Evolutionary conservation across 2,888 invertebrate genomes (phyloP), one percentile per base, ranked within the genome.

Genomic region (Bunonema sp.): DNA sequence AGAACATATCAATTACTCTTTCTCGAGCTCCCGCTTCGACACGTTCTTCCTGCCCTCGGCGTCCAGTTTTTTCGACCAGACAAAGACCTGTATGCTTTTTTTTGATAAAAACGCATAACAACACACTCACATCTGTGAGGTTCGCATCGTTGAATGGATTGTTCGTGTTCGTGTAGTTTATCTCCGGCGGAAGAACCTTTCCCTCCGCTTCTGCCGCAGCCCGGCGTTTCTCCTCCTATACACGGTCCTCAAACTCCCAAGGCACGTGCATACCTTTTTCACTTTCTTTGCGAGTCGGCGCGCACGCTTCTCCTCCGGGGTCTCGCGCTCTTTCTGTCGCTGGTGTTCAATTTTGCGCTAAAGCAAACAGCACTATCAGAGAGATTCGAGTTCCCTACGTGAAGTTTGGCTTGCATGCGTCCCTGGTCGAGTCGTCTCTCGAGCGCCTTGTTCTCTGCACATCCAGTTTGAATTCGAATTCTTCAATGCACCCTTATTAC

Each of bases 111-210:
- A n/a, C n/a, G n/a, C n/a, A n/a, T n/a, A n/a, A n/a, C n/a, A n/a
- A n/a, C n/a, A n/a, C n/a, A n/a, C n/a, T n/a, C n/a, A n/a, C n/a
- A n/a, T 89, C 82, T 4, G 89, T 78, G 29, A 97, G 77, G 60
- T 87, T 86, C 0, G 84, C 84, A 75, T 97, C 97, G 0, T 93
- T 93, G 70, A 93, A 97, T 0, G 97, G 97, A 73, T 97, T 97
- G 71, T 97, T 91, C 38, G 84, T 82, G 70, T 97, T 89, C 0
- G 93, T 91, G 67, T 93, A 97, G 65, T 87, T 54, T 46, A 74
- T 70, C 46, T 88, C 78, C 2, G 52, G 43, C 2, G 60, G 57
- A 26, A 62, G 52, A n/a, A n/a, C n/a, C n/a, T n/a, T n/a, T n/a
- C n/a, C n/a, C n/a, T n/a, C n/a, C n/a, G n/a, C n/a, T 26, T 26